Base-by-base conservation (phyloP, 1,140 invertebrate genomes). In the Aphis gossypii region DNA sequence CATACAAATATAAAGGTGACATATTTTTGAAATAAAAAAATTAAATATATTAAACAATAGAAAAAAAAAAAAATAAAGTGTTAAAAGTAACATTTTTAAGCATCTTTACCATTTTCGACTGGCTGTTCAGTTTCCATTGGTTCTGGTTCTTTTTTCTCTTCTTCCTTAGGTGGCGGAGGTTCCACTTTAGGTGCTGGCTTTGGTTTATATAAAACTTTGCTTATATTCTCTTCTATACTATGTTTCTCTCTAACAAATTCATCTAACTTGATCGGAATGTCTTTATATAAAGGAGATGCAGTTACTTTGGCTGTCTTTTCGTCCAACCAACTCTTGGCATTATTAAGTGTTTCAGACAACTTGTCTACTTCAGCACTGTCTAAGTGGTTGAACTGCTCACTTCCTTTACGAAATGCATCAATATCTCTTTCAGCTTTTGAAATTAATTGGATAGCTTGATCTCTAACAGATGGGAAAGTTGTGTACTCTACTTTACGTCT, bases 301-400 rank as follows among this genome's bases (percentile, higher is more conserved):
- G 90, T 44, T 86, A 94, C 60, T 93, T 86, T 54, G 25, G 88
- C 83, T 38, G 94, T 41, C 30, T 94, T 94, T 54, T 95, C 94
- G 91, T 94, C 94, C 23, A 94, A 92, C 94, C 94, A 94, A 30
- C 95, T 95, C 60, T 95, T 95, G 91, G 96, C 96, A 92, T 96
- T 96, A 54, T 95, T 94, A 84, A 96, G 94, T 35, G 95, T 95
- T 94, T 96, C 96, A 88, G 94, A 89, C 41, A 95, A 94, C 60
- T 94, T 94, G 0, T 88, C 82, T 9, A 98, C 96, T 94, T 99
- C 98, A 18, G 97, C 97, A 46, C 97, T 96, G 11, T 97, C 96
- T 41, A 99, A 95, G 95, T 99, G 98, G 88, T 96, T 96, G 95
- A 97, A 99, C 95, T 98, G 98, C 92, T 97, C 96, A 95, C 98